A percentile compares a stretch with the other conserved stretches of the same genome.
phyloP scores from a whole-genome alignment of 2,888 invertebrate species.

The Cyclophora punctaria region DNA sequence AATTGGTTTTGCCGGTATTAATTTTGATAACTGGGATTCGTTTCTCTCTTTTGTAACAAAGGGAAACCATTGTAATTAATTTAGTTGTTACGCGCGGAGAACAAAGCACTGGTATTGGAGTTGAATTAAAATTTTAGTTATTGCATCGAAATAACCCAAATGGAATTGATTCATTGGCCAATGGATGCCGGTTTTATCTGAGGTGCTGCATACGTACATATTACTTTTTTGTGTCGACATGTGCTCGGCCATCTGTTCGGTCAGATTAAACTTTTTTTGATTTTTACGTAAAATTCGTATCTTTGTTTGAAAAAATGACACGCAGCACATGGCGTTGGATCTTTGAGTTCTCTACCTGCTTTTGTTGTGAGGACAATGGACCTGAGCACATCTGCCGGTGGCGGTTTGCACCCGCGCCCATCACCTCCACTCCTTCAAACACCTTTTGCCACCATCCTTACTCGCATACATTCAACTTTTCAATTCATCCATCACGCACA shows the following conservation, averaged over 20 bases:
- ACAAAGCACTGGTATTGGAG: conserved; percentile 44
- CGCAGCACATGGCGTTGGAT: conserved; percentile 64
- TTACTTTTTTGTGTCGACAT: conserved; percentile 51
- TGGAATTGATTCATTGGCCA: conserved; percentile 8
- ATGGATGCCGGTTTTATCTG: conserved; percentile 5
- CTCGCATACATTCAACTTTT: background rate
- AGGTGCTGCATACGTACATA: conserved; percentile 17
- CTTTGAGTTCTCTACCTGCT: conserved; percentile 59
- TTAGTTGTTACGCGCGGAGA: conserved; percentile 51
- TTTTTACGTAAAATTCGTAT: conserved; percentile 59
- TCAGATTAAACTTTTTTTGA: conserved; percentile 63
- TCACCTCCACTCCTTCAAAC: conserved; percentile 23
- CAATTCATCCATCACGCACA: background rate
- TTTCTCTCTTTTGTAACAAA: conserved; percentile 74
- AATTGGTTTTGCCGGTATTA: conserved; percentile 72
- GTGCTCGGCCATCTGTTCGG: conserved; percentile 66
- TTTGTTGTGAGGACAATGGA: conserved; percentile 66
- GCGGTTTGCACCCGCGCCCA: conserved; percentile 38
- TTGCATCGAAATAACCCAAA: conserved; percentile 11
- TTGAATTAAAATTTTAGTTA: conserved; percentile 39
- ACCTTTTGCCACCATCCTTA: conserved; percentile 25
- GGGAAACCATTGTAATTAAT: conserved; percentile 71
- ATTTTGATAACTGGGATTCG: conserved; percentile 74
- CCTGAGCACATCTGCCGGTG: conserved; percentile 63
- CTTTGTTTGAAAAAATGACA: conserved; percentile 66